A percentile compares a stretch with the other conserved stretches of the same genome.
Evolutionary conservation across 2,797 vertebrate genomes (phyloP).

Genomic region (Acanthornis magna): DNA sequence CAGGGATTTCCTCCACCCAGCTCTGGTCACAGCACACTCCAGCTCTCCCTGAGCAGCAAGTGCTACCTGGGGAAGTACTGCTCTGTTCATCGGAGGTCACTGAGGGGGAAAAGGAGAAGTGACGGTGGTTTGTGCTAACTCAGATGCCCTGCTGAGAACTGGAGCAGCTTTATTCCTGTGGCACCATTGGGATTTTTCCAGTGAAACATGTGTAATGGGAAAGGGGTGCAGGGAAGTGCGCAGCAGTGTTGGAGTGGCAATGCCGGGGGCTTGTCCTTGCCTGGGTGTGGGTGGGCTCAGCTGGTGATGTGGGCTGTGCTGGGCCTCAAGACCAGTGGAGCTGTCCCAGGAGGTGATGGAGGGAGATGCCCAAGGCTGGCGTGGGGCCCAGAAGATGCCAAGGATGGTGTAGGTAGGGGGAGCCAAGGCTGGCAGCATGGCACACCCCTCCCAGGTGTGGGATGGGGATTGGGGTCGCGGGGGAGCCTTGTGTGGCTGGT

Average conservation of each 20-base stretch:
- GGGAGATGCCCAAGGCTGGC: not conserved
- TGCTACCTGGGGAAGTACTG: not conserved
- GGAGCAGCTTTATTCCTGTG: not conserved
- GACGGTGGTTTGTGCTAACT: not conserved
- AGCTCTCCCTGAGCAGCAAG: not conserved
- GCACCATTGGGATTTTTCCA: not conserved
- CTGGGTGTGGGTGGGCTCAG: not conserved
- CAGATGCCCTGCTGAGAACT: not conserved
- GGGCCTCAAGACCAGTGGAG: not conserved
- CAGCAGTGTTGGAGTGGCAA: not conserved
- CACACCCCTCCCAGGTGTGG: not conserved
- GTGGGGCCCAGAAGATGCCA: rapidly evolving
- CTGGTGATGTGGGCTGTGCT: rapidly evolving
- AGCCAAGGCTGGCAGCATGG: not conserved
- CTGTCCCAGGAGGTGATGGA: not conserved
- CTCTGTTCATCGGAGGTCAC: not conserved
- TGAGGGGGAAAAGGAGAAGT: not conserved
- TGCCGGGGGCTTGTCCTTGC: not conserved
- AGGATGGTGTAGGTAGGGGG: not conserved
- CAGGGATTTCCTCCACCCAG: not conserved
- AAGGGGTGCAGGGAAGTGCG: rapidly evolving
- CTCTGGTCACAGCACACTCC: rapidly evolving
- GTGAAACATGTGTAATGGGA: rapidly evolving
- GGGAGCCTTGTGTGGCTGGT: not conserved
- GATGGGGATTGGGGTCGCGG: not conserved